Evolutionary conservation across 2,888 invertebrate genomes (phyloP), one percentile per base, ranked within the genome.

Genomic region (Anoplius nigerrimus): DNA sequence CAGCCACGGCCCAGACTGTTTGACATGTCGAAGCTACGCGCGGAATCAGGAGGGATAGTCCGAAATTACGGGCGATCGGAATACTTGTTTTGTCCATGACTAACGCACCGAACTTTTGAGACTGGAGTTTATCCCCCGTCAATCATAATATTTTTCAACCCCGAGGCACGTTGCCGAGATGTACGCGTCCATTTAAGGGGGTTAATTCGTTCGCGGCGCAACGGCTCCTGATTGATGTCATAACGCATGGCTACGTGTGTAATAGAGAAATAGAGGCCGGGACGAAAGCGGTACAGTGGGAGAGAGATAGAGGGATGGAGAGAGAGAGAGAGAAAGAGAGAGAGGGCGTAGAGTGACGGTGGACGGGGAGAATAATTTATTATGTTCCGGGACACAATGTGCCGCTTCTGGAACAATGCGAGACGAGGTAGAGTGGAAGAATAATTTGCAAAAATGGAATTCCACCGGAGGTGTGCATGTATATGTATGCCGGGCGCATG

Each of bases 381-480:
- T 73, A 71, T 62, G 68, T 68, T 66, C 62, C 55, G 61, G 46
- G 65, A 70, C 62, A 71, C 71, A 70, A 71, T 75, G 71, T 65
- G 66, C 63, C 63, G 52, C 60, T 53, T 54, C 42, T 24, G 53
- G 57, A 55, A 61, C 62, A 55, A 57, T 60, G 65, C 60, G 54
- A 63, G 57, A 62, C 61, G 64, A 57, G 65, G 58, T 62, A 66
- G 68, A 72, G 69, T 69, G 72, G 70, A 74, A 66, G 79, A 79
- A 79, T 74, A 79, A 78, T 79, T 78, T 68, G 74, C 72, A 79
- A 79, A 78, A 78, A 78, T 79, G 74, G 79, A 79, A 78, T 79
- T 76, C 79, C 69, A 61, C 27, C 62, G 69, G 66, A 61, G 34
- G 6, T 58, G 51, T 45, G 4, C 46, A 15, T 21, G 34, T 34